A percentile compares a stretch with the other conserved stretches of the same genome.
phyloP scores from a whole-genome alignment of 1,140 invertebrate genomes.

The Gryllus bimaculatus region DNA sequence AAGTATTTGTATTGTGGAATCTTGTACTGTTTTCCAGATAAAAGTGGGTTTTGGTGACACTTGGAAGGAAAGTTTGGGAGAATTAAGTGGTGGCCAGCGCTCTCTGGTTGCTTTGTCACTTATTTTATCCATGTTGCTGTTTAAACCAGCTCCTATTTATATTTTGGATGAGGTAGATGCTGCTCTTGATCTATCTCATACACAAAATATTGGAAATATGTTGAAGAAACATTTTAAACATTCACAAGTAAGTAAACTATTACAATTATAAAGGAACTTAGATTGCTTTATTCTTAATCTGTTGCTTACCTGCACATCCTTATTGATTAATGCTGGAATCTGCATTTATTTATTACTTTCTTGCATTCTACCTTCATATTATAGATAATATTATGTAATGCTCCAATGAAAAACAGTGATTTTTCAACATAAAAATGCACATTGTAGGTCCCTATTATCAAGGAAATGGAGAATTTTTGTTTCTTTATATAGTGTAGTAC shows the following conservation, averaged over 20 bases:
- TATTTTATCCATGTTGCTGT: slow-evolving; percentile 91
- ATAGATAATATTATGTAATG: too few relatives aligned
- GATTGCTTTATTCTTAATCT: not conserved
- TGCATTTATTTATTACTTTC: not conserved
- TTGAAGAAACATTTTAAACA: slow-evolving; percentile 86
- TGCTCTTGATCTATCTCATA: slow-evolving; percentile 95
- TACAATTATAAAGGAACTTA: not conserved
- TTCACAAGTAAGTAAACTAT: slow-evolving; percentile 61
- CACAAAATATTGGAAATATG: slow-evolving; percentile 97
- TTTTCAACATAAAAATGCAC: too few relatives aligned
- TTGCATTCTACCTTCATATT: too few relatives aligned
- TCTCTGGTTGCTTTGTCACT: slow-evolving; percentile 94
- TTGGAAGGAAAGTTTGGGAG: slow-evolving; percentile 94
- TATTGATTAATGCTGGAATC: not conserved
- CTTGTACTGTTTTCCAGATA: slow-evolving; percentile 41
- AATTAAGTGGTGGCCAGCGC: slow-evolving; percentile 93
- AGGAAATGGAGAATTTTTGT: too few relatives aligned
- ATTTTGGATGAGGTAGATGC: slow-evolving; percentile 99
- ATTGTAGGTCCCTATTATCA: too few relatives aligned
- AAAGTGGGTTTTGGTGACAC: slow-evolving; percentile 86
- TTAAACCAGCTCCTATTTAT: slow-evolving; percentile 96
- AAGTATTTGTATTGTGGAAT: too few relatives aligned
- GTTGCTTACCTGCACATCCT: not conserved
- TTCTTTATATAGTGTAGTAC: too few relatives aligned
- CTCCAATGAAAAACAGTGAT: too few relatives aligned